Base-by-base conservation (phyloP, 2,888 invertebrate species). In the Brachynemurus nebulosus region DNA sequence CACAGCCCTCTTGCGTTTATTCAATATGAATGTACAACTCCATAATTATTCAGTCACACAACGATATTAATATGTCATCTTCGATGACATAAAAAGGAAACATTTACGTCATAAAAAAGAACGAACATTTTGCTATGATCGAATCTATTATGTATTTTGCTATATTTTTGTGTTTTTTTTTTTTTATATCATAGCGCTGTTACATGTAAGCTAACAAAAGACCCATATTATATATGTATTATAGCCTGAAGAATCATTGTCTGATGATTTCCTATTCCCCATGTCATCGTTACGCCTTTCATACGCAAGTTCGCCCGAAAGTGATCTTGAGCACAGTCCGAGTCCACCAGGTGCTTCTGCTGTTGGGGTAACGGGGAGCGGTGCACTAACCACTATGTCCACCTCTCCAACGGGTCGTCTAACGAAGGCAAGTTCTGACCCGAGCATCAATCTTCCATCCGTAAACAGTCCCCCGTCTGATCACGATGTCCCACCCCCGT, bases 251-350 rank as follows among this genome's bases (percentile, higher is more conserved):
- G 92, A 95, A 70, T 88, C 90, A 65, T 76, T 95, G 65, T 91
- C 92, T 59, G 96, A 97, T 69, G 95, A 97, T 77, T 93, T 95
- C 80, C 81, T 96, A 63, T 96, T 96, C 76, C 95, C 95, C 62
- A 93, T 95, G 93, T 89, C 89, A 55, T 86, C 88, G 61, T 80
- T 90, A 64, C 83, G 92, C 62, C 74, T 93, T 55, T 93, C 93
- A 61, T 93, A 92, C 68, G 92, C 92, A 53, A 92, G 92, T 61
- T 91, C 91, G 63, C 92, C 92, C 51, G 93, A 95, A 70, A 91
- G 90, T 63, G 95, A 95, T 69, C 73, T 89, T 66, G 93, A 93
- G 63, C 79, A 86, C 60, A 86, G 86, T 61, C 78, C 78, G 49
- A 79, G 78, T 55, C 78, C 78, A 50, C 74, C 74, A 52, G 66